phyloP scores from a whole-genome alignment of 2,888 invertebrate species.

The Gasteruption jaculator region DNA sequence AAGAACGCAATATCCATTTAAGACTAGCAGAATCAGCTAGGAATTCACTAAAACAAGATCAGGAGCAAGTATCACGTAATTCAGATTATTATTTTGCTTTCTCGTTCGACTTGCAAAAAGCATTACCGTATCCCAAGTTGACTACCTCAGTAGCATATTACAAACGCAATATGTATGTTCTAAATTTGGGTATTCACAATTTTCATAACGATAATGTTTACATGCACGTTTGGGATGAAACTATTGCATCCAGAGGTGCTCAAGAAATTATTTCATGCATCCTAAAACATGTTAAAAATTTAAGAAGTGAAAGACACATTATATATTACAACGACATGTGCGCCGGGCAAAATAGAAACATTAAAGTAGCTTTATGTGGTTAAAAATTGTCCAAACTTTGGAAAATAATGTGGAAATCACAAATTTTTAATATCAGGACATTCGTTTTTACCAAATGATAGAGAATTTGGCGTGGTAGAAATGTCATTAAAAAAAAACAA shows the following conservation, averaged over 20 bases:
- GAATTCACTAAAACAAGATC: slow-evolving; percentile 27
- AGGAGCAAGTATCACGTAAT: slow-evolving; percentile 20
- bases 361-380: slow-evolving; percentile 25
- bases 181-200: slow-evolving; percentile 20
- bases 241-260: slow-evolving; percentile 33
- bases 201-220: slow-evolving; percentile 29
- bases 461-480: slow-evolving; percentile 30
- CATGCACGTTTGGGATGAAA: slow-evolving; percentile 37
- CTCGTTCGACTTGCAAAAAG: slow-evolving; percentile 12
- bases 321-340: slow-evolving; percentile 24
- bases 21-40: slow-evolving; percentile 31
- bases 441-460: slow-evolving; percentile 30
- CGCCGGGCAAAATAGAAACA: slow-evolving; percentile 23
- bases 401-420: slow-evolving; percentile 26
- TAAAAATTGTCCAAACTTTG: slow-evolving; percentile 23
- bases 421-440: slow-evolving; percentile 29
- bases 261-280: slow-evolving; percentile 26
- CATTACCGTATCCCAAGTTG: slow-evolving; percentile 15
- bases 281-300: slow-evolving; percentile 19
- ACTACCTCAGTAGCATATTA: slow-evolving; percentile 14
- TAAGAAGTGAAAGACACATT: slow-evolving; percentile 20
- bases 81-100: slow-evolving; percentile 14
- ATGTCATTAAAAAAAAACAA: slow-evolving; percentile 26
- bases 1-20: slow-evolving; percentile 31
- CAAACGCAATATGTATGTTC: slow-evolving; percentile 20